phyloP scores from a whole-genome alignment of 2,888 invertebrate species.

The Calliopum simillimum region DNA sequence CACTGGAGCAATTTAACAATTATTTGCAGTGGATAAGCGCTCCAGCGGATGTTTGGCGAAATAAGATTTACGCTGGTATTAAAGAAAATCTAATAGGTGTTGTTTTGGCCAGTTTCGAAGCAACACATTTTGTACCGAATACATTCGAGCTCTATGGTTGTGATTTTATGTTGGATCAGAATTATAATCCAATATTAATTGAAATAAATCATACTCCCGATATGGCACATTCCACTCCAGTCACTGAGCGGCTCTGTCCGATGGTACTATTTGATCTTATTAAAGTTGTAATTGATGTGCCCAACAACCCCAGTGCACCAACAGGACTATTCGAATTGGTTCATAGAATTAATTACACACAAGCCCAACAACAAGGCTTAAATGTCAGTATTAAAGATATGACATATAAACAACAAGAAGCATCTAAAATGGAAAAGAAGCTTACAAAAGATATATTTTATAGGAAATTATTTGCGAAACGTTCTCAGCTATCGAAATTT shows the following conservation, averaged over 20 bases:
- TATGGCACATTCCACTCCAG: conserved; percentile 83
- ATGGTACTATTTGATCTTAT: conserved; percentile 84
- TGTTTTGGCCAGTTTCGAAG: conserved; percentile 80
- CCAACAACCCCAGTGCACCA: conserved; percentile 60
- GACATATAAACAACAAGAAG: too few relatives aligned
- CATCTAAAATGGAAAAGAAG: too few relatives aligned
- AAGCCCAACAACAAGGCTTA: too few relatives aligned
- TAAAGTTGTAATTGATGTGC: conserved; percentile 75
- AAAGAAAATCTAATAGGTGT: conserved; percentile 82
- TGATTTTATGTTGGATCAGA: conserved; percentile 89
- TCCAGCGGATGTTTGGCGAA: conserved; percentile 72
- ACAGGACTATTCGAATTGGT: conserved; percentile 74
- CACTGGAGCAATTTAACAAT: conserved; percentile 69
- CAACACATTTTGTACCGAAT: conserved; percentile 75
- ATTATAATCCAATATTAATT: conserved; percentile 87
- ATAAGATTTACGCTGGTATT: conserved; percentile 82
- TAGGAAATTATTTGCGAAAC: too few relatives aligned
- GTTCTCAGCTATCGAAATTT: too few relatives aligned
- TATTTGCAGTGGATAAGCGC: conserved; percentile 55
- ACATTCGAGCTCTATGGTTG: conserved; percentile 92
- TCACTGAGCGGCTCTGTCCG: conserved; percentile 85
- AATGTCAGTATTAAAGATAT: too few relatives aligned
- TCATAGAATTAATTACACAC: conserved; percentile 59
- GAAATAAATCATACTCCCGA: conserved; percentile 93
- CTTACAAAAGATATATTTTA: too few relatives aligned